Base-by-base conservation (phyloP, 2,113 vertebrate species). In the Lota lota region DNA sequence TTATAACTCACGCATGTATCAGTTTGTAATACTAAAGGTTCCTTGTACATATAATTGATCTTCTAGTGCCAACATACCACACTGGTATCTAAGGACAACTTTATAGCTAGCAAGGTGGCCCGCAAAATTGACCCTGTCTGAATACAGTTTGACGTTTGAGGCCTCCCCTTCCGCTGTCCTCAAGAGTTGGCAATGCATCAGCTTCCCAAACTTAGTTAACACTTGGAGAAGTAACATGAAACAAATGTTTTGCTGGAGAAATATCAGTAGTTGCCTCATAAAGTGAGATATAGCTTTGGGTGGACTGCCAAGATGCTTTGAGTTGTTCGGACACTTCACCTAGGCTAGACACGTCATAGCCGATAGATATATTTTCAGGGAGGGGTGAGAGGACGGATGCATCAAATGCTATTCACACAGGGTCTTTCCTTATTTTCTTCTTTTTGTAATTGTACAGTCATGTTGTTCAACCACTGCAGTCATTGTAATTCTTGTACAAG, bases 391-490 rank as follows among this genome's bases (percentile, higher is more conserved):
- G 62, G 59, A 61, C 17, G 61, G 66, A 77, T 67, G 61, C 64
- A 75, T 80, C 71, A 66, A 11, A 75, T 72, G 58, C 72, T 85
- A 74, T 89, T 87, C 71, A 83, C 79, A 79, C 61, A 59, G 63
- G 83, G 82, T 73, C 69, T 73, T 68, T 81, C 82, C 79, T 79
- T 84, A n/a, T 67, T 81, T 73, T 11, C 36, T 28, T 75, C 70
- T 76, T 83, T 82, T 88, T 86, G 74, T 89, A 90, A 83, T 77
- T 90, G 90, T 78, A 81, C 79, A 90, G 88, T 88, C 83, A 89
- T 91, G 84, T 90, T 68, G 88, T 89, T 92, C 89, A 91, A 93
- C 89, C 91, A 92, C 90, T 93, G 89, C 90, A 90, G 90, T 91
- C 87, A 91, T 84, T 93, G 90, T 92, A 89, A 90, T 89, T 92